Base-by-base conservation (phyloP, 2,888 invertebrate genomes). In the Ophioninae sp. region DNA sequence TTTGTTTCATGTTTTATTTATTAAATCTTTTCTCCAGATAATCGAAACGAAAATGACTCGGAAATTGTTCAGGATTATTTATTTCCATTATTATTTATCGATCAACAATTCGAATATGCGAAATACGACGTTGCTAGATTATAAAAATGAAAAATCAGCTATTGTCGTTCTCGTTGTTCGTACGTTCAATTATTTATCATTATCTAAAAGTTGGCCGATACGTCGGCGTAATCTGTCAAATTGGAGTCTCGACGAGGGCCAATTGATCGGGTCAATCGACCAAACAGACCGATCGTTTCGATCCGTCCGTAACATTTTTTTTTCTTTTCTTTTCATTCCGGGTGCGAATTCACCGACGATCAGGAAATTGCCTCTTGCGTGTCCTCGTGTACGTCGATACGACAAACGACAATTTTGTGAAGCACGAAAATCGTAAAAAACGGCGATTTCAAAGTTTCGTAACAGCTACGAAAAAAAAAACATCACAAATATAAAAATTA, bases 201-300 rank as follows among this genome's bases (percentile, higher is more conserved):
- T 50, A 50, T 0, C 10, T 44, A 44, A 44, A 44, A 10, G 10
- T 10, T 44, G 3, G 44, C 7, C 30, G 44, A 50, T 75, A 56
- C 30, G 30, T 30, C 30, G 30, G 30, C 30, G 30, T 30, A 30
- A 30, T 30, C 30, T 30, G 30, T 23, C 10, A n/a, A 21, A 17
- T 30, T 30, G 30, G 30, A 68, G 81, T 77, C 81, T 56, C 68
- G 61, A 62, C 44, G 17, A 7, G 37, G 23, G 57, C 37, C 67
- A 67, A 72, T 73, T 62, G 23, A 56, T 21, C 62, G 74, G 70
- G 81, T 84, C 78, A 84, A 41, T 44, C 67, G 69, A 78, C 78
- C 75, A 81, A 62, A 68, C 72, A 41, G 37, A 70, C n/a, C 17
- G 57, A 21, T 76, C 57, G 30, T 73, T 64, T 65, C 64, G 74